phyloP scores from a whole-genome alignment of 2,797 vertebrate genomes.

The Valencia hispanica region DNA sequence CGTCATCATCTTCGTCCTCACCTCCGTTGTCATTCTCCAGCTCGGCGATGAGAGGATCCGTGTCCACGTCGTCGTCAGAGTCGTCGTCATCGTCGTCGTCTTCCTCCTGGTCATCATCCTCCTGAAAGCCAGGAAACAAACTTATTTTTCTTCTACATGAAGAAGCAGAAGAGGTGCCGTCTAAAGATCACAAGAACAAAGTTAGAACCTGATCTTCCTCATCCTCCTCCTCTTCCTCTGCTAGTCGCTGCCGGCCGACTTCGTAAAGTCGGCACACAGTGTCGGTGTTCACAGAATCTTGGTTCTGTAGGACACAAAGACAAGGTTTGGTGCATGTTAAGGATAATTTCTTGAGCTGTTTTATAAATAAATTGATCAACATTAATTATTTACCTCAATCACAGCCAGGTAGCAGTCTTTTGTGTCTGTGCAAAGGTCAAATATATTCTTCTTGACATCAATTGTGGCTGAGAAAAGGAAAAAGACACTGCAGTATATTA shows the following conservation, averaged over 20 bases:
- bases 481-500: slow-evolving; percentile 2
- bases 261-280: slow-evolving; percentile 97
- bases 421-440: slow-evolving; percentile 97
- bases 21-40: slow-evolving; percentile 92
- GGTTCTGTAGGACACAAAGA: slow-evolving; percentile 82
- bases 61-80: slow-evolving; percentile 90
- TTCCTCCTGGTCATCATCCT: slow-evolving; percentile 93
- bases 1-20: slow-evolving; percentile 89
- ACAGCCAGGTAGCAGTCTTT: slow-evolving; percentile 99
- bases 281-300: slow-evolving; percentile 97
- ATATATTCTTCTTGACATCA: slow-evolving; percentile 98
- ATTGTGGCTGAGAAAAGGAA: slow-evolving; percentile 87
- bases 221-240: slow-evolving; percentile 98
- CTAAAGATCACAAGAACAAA: slow-evolving; percentile 7
- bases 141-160: background rate
- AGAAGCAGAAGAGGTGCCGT: background rate
- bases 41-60: slow-evolving; percentile 92
- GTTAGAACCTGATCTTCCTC: slow-evolving; percentile 93
- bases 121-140: slow-evolving; percentile 62
- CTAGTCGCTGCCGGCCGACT: slow-evolving; percentile 95
- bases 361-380: background rate
- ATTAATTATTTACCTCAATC: slow-evolving; percentile 87
- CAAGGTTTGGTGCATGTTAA: background rate
- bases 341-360: background rate
- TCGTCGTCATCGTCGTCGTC: slow-evolving; percentile 94